Evolutionary conservation across 2,797 vertebrate genomes (phyloP).

Genomic region (Denticeps clupeoides): DNA sequence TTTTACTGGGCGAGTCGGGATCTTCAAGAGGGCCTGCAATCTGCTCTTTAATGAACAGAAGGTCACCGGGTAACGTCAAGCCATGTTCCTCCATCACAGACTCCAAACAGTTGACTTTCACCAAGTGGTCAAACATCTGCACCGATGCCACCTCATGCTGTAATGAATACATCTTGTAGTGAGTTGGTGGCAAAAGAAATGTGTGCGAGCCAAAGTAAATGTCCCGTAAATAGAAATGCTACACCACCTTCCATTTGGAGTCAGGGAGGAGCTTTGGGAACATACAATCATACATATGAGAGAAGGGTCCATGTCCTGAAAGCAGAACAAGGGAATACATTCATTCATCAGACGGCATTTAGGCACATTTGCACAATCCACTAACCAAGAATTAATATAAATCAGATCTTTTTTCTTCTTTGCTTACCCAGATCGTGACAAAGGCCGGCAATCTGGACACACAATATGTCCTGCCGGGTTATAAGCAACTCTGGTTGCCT

Average conservation of each 20-base stretch:
- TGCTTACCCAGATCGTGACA: conserved; percentile 89
- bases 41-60: conserved; percentile 86
- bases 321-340: too few species aligned
- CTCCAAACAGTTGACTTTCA: conserved; percentile 62
- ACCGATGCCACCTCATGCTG: conserved; percentile 80
- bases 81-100: conserved; percentile 60
- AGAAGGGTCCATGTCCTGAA: conserved; percentile 93
- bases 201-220: not conserved
- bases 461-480: conserved; percentile 71
- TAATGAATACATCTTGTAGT: conserved; percentile 26
- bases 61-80: conserved; percentile 69
- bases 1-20: not conserved
- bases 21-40: conserved; percentile 64
- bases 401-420: not conserved
- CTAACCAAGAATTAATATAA: not conserved
- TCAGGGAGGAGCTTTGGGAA: conserved; percentile 71
- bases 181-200: not conserved
- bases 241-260: conserved; percentile 69
- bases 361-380: conserved; percentile 28
- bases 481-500: conserved; percentile 79
- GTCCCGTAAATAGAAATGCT: not conserved
- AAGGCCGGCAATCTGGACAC: conserved; percentile 91
- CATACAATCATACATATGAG: conserved; percentile 85
- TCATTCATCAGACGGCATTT: too few species aligned
- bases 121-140: conserved; percentile 84